A percentile compares a stretch with the other conserved stretches of the same genome.
Conservation (phyloP, 1,140 invertebrate species). For the Watersipora subatra region DNA sequence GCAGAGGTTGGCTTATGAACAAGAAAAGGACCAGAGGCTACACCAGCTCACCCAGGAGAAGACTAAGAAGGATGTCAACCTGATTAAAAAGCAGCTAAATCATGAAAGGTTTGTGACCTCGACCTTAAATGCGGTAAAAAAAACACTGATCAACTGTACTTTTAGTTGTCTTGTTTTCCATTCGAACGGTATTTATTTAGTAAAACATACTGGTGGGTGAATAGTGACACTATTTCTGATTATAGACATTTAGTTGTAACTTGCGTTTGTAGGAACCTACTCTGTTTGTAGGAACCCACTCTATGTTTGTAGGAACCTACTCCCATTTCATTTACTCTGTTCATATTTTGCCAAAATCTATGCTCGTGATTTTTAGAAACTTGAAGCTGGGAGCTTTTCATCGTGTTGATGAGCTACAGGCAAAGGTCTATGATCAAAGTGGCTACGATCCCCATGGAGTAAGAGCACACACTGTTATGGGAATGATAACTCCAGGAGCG, state of each 20-base stretch:
- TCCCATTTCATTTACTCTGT: too few relatives aligned
- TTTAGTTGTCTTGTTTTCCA: too few relatives aligned
- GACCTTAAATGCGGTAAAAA: too few relatives aligned
- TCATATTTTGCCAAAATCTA: too few relatives aligned
- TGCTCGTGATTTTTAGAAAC: neutral
- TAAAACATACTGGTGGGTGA: too few relatives aligned
- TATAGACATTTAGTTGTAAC: too few relatives aligned
- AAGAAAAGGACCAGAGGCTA: constrained; percentile 20
- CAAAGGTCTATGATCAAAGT: constrained; percentile 16
- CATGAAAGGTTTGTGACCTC: constrained; percentile 30
- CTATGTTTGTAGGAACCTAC: too few relatives aligned
- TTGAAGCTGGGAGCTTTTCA: constrained; percentile 34
- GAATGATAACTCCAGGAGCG: neutral
- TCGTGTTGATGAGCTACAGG: constrained; percentile 31
- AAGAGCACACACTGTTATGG: neutral
- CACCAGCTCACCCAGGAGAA: constrained; percentile 23
- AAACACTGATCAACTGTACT: too few relatives aligned
- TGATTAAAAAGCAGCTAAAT: constrained; percentile 21
- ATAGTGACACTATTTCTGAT: too few relatives aligned
- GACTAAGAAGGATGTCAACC: constrained; percentile 22
- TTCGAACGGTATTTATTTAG: too few relatives aligned
- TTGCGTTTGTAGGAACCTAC: too few relatives aligned
- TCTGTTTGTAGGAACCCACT: too few relatives aligned
- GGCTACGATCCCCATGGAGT: neutral
- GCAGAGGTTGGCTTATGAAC: constrained; percentile 20